phyloP scores from a whole-genome alignment of 2,797 vertebrate species.

The Falco berigora region DNA sequence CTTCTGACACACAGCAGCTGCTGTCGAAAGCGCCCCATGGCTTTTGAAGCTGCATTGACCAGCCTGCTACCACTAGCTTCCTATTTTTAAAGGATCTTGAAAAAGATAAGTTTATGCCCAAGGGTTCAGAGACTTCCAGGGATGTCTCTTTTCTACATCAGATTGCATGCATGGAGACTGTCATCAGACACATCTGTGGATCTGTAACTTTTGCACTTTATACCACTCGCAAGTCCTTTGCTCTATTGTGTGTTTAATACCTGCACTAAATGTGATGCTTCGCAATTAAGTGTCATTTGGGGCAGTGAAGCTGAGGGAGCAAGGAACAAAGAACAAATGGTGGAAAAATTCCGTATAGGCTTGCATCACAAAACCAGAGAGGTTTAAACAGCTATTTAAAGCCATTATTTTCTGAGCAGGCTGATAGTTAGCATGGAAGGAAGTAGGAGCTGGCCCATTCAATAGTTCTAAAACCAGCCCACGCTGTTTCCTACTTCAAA shows the following conservation, averaged over 20 bases:
- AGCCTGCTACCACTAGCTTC: background rate
- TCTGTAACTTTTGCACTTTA: background rate
- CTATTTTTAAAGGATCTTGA: background rate
- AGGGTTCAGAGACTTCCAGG: background rate
- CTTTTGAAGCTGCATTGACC: background rate
- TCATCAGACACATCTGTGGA: background rate
- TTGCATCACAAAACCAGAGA: background rate
- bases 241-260: background rate
- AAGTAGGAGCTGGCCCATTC: background rate
- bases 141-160: background rate
- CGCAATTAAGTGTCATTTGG: background rate
- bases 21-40: background rate
- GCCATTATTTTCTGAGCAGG: background rate
- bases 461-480: background rate
- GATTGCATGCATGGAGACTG: background rate
- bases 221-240: background rate
- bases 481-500: background rate
- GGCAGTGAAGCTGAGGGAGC: background rate
- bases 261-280: background rate
- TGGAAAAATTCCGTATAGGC: background rate
- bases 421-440: background rate
- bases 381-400: background rate
- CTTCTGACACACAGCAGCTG: constrained; percentile 37
- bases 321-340: background rate
- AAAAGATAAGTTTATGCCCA: background rate